phyloP scores from a whole-genome alignment of 2,113 vertebrate species.

The Myotis yumanensis region DNA sequence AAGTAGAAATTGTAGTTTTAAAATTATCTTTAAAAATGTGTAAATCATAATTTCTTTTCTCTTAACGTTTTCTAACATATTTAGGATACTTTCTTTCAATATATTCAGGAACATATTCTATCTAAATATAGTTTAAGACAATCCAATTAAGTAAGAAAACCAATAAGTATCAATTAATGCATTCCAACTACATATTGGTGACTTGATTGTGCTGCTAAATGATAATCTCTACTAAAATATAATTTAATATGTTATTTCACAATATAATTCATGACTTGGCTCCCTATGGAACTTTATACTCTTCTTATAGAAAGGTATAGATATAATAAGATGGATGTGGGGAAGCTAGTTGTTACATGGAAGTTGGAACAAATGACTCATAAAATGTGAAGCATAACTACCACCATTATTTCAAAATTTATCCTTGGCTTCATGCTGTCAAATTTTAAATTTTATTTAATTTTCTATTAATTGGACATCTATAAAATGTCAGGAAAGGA shows the following conservation, averaged over 20 bases:
- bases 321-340: not conserved
- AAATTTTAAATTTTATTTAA: not conserved
- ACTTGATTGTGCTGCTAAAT: not conserved
- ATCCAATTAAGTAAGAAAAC: not conserved
- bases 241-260: not conserved
- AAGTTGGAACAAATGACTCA: not conserved
- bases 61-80: not conserved
- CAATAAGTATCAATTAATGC: not conserved
- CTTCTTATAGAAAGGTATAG: not conserved
- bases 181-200: not conserved
- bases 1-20: not conserved
- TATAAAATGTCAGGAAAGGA: constrained; percentile 72
- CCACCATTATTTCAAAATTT: not conserved
- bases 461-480: constrained; percentile 55
- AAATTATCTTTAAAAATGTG: not conserved
- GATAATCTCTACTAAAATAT: not conserved
- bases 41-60: not conserved
- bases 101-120: not conserved
- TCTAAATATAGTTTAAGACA: not conserved
- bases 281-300: not conserved
- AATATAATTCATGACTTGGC: not conserved
- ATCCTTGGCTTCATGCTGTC: not conserved
- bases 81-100: not conserved
- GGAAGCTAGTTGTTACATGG: not conserved
- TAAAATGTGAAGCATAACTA: not conserved